Evolutionary conservation across 2,797 vertebrate species (phyloP).

Genomic region (Psittacula echo): DNA sequence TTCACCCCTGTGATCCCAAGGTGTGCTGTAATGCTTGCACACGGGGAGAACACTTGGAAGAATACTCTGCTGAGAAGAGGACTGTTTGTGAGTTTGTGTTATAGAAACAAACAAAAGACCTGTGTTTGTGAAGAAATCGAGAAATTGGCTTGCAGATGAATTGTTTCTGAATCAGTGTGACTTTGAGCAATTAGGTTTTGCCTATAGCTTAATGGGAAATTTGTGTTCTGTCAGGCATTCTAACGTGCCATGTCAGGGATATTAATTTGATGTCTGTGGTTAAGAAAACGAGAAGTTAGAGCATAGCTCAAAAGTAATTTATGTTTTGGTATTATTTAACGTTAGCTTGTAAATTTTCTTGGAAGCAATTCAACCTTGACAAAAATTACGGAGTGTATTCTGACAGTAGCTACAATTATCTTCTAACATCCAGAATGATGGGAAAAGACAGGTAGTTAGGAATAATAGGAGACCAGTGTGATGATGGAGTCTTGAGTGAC

Average conservation of each 20-base stretch:
- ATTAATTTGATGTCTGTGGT: background rate
- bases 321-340: background rate
- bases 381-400: background rate
- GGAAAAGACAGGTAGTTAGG: background rate
- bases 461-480: background rate
- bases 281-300: background rate
- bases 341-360: background rate
- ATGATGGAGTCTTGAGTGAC: background rate
- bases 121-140: background rate
- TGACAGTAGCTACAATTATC: background rate
- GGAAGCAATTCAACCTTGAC: background rate
- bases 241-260: background rate
- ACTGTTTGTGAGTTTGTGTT: background rate
- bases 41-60: background rate
- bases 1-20: background rate
- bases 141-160: background rate
- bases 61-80: background rate
- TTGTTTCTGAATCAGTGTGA: background rate
- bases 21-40: accelerated
- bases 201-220: background rate
- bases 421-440: background rate
- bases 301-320: background rate
- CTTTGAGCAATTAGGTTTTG: background rate
- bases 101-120: background rate
- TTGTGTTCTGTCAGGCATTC: background rate